Conservation (phyloP, 2,113 vertebrate species). For the Pygoscelis antarcticus region DNA sequence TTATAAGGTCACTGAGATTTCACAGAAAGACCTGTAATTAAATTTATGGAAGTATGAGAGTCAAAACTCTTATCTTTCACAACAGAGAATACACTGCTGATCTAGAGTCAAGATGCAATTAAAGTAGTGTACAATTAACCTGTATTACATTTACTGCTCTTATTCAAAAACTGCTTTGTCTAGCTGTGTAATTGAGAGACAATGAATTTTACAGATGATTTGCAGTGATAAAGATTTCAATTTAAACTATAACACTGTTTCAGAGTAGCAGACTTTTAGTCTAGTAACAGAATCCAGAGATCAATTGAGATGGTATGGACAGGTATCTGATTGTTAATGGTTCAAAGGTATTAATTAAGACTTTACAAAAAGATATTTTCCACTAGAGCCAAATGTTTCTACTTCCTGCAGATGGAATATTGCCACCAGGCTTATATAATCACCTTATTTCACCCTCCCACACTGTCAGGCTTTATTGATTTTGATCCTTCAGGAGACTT, state of each 20-base stretch:
- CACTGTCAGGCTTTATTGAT: neutral
- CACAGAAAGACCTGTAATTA: neutral
- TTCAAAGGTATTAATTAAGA: neutral
- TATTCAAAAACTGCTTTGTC: neutral
- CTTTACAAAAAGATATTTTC: neutral
- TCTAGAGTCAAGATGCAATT: neutral
- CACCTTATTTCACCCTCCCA: neutral
- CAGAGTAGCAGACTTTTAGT: neutral
- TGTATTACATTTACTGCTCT: neutral
- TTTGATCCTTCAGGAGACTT: neutral
- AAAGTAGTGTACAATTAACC: neutral
- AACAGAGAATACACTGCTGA: neutral
- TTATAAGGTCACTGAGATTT: neutral
- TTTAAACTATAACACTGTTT: constrained; percentile 6
- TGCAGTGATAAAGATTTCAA: neutral
- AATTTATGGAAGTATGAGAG: neutral
- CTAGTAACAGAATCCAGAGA: constrained; percentile 1
- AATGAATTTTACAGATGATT: neutral
- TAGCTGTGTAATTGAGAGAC: neutral
- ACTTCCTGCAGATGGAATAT: neutral
- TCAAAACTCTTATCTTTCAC: neutral
- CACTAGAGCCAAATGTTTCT: neutral
- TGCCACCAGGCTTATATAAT: neutral
- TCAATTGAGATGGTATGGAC: neutral
- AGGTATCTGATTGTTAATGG: neutral